phyloP scores from a whole-genome alignment of 2,888 invertebrate genomes.

The Eristalinus sepulchralis region DNA sequence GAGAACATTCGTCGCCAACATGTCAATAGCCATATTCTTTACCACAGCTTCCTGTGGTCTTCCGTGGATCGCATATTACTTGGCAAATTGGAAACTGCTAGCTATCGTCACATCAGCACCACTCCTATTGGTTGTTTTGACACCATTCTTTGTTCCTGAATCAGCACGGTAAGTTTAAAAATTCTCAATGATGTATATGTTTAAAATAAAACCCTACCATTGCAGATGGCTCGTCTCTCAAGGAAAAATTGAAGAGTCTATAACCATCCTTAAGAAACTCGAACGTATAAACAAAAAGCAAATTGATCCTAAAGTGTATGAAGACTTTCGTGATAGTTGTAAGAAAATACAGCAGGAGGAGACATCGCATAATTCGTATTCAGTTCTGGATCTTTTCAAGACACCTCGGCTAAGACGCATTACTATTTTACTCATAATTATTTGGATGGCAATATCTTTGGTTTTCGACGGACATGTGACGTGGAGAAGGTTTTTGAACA shows the following conservation, averaged over 20 bases:
- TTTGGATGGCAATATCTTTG: conserved; percentile 95
- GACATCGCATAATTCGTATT: conserved; percentile 86
- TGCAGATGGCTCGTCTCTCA: conserved; percentile 92
- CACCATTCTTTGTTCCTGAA: conserved; percentile 91
- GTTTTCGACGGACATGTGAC: conserved; percentile 94
- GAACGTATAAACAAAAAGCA: conserved; percentile 89
- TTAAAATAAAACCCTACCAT: background rate
- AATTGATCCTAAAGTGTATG: conserved; percentile 88
- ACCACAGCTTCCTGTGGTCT: conserved; percentile 89
- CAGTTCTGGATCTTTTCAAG: conserved; percentile 90
- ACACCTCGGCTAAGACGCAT: conserved; percentile 89
- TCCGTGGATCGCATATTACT: conserved; percentile 92
- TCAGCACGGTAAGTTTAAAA: conserved; percentile 86
- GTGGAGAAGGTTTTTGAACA: too few species aligned
- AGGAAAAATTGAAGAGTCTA: conserved; percentile 90
- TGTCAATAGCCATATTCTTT: conserved; percentile 94
- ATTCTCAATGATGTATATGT: background rate
- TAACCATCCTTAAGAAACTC: conserved; percentile 89
- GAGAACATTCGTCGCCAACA: conserved; percentile 94
- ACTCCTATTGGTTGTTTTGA: conserved; percentile 85
- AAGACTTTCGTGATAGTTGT: conserved; percentile 86
- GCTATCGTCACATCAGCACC: conserved; percentile 91
- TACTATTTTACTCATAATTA: conserved; percentile 89
- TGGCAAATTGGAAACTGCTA: conserved; percentile 90
- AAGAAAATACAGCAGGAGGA: conserved; percentile 87